These are phyloP conservation scores for Tetramorium parvispinum DNA, from an alignment of 1,140 invertebrate species.

Conservation along the genomic window DNA sequence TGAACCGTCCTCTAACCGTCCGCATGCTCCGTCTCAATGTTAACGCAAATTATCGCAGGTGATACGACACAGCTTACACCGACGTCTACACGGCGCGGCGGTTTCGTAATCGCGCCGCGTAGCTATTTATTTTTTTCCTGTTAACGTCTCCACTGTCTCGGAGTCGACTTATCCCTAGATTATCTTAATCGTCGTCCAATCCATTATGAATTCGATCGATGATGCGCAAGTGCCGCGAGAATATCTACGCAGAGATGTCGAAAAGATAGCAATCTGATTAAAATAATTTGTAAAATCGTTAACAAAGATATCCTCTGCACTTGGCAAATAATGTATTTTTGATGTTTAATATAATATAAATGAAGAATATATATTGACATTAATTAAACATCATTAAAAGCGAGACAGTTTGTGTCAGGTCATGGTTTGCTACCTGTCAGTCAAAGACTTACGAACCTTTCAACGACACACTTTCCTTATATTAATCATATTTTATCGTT, in stretches of 20 bases:
- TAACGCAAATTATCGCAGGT: constrained; percentile 78
- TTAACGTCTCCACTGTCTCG: neutral
- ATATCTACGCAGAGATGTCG: neutral
- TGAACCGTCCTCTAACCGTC: constrained; percentile 77
- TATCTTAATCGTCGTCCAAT: constrained; percentile 28
- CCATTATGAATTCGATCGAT: neutral
- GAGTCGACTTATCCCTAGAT: neutral
- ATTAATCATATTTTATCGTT: constrained; percentile 28
- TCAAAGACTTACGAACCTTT: constrained; percentile 21
- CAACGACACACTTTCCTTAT: constrained; percentile 43
- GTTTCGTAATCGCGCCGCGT: constrained; percentile 67
- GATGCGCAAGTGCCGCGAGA: neutral
- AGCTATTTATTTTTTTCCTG: constrained; percentile 42
- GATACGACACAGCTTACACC: constrained; percentile 65
- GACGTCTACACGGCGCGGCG: constrained; percentile 61
- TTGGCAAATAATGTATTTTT: neutral
- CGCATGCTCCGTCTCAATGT: constrained; percentile 74
- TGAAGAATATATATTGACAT: neutral
- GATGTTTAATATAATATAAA: neutral
- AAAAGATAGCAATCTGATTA: neutral
- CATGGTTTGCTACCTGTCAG: constrained; percentile 70
- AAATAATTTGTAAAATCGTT: neutral
- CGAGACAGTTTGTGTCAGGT: constrained; percentile 80
- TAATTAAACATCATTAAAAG: constrained; percentile 7
- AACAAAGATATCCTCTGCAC: neutral